Base-by-base conservation (phyloP, 2,888 invertebrate genomes). In the Craniophora ligustri region DNA sequence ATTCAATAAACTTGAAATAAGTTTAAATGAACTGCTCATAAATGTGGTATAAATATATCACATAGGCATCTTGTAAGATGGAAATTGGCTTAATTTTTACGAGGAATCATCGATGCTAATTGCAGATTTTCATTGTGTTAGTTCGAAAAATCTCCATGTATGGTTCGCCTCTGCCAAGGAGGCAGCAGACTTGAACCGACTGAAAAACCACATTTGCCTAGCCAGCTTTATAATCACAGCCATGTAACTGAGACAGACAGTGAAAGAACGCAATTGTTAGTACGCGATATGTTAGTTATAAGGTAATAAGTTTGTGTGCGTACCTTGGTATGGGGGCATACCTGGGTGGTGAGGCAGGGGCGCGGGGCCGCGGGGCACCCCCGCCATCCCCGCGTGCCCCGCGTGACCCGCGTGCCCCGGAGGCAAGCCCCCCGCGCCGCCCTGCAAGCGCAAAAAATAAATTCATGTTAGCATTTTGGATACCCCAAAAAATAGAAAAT, bases 281-380 rank as follows among this genome's bases (percentile, higher is more conserved):
- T 39, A 47, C 13, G 28, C 4, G 26, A n/a, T n/a, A n/a, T 16
- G 34, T 46, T 41, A 42, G 19, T 15, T 28, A 64, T 34, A 55
- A 62, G 13, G 21, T 45, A 69, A 35, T 36, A 28, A 15, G 13
- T 6, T 26, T n/a, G 36, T 41, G 46, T 72, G 49, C 73, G 63
- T 75, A 73, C 73, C 73, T 80, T 69, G 72, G 73, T 74, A 75
- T 42, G 74, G 74, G 41, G 74, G 72, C 75, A 74, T 79, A 91
- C 92, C 92, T 78, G 92, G 89, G 65, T 92, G 92, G 64, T 89
- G 91, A 16, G 87, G 91, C 73, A 88, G 55, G 0, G 92, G 92
- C 11, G 91, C 87, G 1, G 89, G 89, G 5, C 89, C 89, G 4
- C 89, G 84, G 2, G 88, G 87, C 15, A 87, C 87, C 28, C 86